Evolutionary conservation across 2,797 vertebrate genomes (phyloP).

Genomic region (Hybognathus amarus): DNA sequence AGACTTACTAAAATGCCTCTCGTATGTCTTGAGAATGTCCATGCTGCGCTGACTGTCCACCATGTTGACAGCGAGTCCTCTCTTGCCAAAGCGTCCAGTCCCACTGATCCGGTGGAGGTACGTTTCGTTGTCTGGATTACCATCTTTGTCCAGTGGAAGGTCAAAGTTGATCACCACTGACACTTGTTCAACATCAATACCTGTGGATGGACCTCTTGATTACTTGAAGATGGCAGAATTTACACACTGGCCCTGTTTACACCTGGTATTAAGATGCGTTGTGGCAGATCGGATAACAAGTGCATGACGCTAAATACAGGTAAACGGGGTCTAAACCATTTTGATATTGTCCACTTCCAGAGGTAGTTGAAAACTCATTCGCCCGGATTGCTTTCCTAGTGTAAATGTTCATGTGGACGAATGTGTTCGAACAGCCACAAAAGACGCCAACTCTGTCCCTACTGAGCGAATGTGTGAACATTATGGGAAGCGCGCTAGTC

Average conservation of each 20-base stretch:
- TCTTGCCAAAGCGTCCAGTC: slow-evolving; percentile 90
- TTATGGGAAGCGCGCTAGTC: too few species aligned
- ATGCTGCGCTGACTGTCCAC: slow-evolving; percentile 89
- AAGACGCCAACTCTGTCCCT: background rate
- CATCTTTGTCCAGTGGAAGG: slow-evolving; percentile 87
- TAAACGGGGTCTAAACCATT: background rate
- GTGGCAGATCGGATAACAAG: background rate
- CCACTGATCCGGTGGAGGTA: slow-evolving; percentile 94
- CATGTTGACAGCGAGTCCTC: slow-evolving; percentile 92
- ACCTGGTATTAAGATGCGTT: too few species aligned
- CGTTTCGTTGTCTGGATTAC: slow-evolving; percentile 90
- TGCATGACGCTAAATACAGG: background rate
- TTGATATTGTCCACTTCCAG: background rate
- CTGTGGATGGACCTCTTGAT: slow-evolving; percentile 64
- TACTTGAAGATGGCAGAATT: background rate
- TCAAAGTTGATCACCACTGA: slow-evolving; percentile 96
- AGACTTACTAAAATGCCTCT: slow-evolving; percentile 90
- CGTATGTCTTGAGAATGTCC: slow-evolving; percentile 87
- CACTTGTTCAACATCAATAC: slow-evolving; percentile 94
- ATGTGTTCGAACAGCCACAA: background rate
- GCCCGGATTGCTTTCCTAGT: too few species aligned
- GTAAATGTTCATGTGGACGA: too few species aligned
- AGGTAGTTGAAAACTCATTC: too few species aligned
- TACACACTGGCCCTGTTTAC: background rate
- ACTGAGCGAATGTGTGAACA: background rate